These are phyloP conservation scores for Pogonomyrmex barbatus DNA, from an alignment of 1,140 invertebrate species.

Conservation along the genomic window DNA sequence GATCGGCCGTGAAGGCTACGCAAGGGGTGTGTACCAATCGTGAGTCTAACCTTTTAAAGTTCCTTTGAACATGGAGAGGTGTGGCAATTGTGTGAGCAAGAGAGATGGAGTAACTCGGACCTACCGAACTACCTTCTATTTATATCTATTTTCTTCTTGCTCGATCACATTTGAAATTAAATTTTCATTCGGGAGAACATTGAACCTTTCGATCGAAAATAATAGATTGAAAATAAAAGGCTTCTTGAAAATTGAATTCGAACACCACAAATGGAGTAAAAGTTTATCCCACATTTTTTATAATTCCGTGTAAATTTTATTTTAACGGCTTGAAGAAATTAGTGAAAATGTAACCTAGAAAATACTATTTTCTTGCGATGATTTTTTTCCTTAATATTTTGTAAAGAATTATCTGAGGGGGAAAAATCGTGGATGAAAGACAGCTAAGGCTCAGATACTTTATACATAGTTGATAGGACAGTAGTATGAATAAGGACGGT, in stretches of 20 bases:
- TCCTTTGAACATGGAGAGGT: slow-evolving; percentile 11
- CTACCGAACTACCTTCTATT: background rate
- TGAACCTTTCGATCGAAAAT: background rate
- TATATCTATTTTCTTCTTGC: background rate
- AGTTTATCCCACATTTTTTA: background rate
- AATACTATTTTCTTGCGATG: background rate
- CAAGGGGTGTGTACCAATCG: slow-evolving; percentile 49
- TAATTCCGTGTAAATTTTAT: background rate
- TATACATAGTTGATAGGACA: slow-evolving; percentile 6
- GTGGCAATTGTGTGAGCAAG: slow-evolving; percentile 25
- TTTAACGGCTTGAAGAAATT: background rate
- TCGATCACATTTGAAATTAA: background rate
- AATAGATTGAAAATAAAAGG: background rate
- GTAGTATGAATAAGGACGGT: slow-evolving; percentile 18
- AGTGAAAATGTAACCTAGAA: background rate
- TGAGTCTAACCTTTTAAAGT: slow-evolving; percentile 54
- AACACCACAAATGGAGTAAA: background rate
- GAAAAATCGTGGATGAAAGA: background rate
- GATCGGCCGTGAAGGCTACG: slow-evolving; percentile 47
- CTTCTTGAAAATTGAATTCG: background rate
- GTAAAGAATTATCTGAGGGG: too few species aligned
- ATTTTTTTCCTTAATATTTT: too few species aligned
- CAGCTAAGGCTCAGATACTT: background rate
- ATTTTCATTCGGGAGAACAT: background rate
- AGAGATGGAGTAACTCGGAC: background rate